Evolutionary conservation across 1,140 invertebrate species (phyloP).

Genomic region (Zaprionus davidi): DNA sequence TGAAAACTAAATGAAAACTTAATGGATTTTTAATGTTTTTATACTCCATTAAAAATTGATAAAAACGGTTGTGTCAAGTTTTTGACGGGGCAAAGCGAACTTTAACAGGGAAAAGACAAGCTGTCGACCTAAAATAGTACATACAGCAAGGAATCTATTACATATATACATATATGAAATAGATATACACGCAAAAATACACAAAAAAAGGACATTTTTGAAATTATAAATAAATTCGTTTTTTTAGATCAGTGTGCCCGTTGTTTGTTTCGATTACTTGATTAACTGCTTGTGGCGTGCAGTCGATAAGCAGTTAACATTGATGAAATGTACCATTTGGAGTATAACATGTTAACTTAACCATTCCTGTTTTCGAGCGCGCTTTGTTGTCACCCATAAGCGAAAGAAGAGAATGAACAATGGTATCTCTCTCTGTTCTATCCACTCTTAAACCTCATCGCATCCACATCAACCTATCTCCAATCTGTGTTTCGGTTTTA

Average conservation of each 20-base stretch:
- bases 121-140: no score
- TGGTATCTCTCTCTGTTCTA: constrained; percentile 35
- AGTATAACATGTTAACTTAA: no score
- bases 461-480: constrained; percentile 42
- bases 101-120: no score
- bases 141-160: no score
- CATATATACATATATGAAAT: no score
- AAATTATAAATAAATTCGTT: background rate
- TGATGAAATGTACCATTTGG: background rate
- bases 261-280: background rate
- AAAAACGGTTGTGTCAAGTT: no score
- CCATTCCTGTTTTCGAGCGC: background rate
- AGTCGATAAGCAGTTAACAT: constrained; percentile 13
- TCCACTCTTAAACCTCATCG: constrained; percentile 55
- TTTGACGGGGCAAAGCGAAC: no score
- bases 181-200: no score
- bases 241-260: background rate
- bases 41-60: background rate
- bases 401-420: background rate
- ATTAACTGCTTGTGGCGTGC: constrained; percentile 2
- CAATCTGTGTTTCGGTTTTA: constrained; percentile 58
- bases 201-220: background rate
- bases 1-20: background rate
- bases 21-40: background rate
- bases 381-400: constrained; percentile 6